Conservation (phyloP, 2,113 vertebrate genomes). For the Saccopteryx leptura region DNA sequence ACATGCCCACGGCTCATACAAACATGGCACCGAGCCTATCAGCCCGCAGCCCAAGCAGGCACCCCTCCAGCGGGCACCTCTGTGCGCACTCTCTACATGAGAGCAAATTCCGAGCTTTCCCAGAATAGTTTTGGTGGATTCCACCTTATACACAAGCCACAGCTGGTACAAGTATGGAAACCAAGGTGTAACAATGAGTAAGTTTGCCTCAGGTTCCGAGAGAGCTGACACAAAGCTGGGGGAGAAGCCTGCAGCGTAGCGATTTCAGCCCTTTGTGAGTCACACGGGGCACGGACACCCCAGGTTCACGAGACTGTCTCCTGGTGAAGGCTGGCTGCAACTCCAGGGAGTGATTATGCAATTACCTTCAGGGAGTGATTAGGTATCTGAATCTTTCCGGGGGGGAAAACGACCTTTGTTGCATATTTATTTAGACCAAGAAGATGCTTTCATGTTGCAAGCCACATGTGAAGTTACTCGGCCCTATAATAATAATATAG, state of each 20-base stretch:
- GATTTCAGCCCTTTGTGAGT: not conserved
- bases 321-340: not conserved
- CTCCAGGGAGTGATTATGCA: too few relatives aligned
- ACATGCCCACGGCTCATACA: not conserved
- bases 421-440: not conserved
- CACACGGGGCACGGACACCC: not conserved
- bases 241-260: not conserved
- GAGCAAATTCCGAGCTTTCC: not conserved
- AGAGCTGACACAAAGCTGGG: too few relatives aligned
- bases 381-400: not conserved
- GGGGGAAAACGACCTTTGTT: not conserved
- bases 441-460: not conserved
- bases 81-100: accelerated
- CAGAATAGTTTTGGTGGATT: not conserved
- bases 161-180: not conserved
- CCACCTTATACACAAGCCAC: too few relatives aligned
- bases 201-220: too few relatives aligned
- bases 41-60: not conserved
- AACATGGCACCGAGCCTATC: not conserved
- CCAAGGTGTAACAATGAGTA: not conserved
- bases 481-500: not conserved
- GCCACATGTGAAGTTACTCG: not conserved
- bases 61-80: not conserved
- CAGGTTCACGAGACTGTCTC: not conserved
- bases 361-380: too few relatives aligned